Evolutionary conservation across 2,888 invertebrate species (phyloP), one percentile per base, ranked within the genome.

Genomic region (Drosophila antonietae): DNA sequence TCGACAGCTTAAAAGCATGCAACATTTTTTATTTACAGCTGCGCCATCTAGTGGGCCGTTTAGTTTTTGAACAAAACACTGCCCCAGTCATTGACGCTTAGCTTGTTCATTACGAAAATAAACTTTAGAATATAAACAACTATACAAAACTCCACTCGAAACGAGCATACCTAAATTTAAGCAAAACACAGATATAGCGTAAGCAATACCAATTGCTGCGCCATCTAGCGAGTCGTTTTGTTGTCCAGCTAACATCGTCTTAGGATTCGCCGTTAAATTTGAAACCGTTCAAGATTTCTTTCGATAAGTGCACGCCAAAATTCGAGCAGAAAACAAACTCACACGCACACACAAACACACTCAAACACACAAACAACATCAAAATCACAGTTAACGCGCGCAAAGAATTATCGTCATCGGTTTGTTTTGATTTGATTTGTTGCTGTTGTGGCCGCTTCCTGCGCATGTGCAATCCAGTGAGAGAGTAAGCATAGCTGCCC

Each of bases 381-480:
- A 28, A 56, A 70, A 44, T 35, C 10, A 7, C 12, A 28, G 18
- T 52, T 12, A 49, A 20, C 35, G 62, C 75, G 56, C 39, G 10
- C 51, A 72, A 61, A 57, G 64, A 60, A 60, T 61, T 66, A 71
- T 82, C 51, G 67, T 69, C 65, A 78, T 88, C 80, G 61, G 60
- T 52, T 65, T 62, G 53, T 51, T 55, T 55, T 33, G 18, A 44
- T 35, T 35, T 31, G 31, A 35, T 33, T 18, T 44, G 14, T 35
- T 35, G 57, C 31, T 33, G 31, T n/a, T 47, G 7, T 8, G 6
- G 43, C 46, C 61, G 55, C 55, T 76, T 83, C 87, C 84, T 89
- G 87, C 84, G 84, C 84, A 84, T 84, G 84, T 87, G 74, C 84
- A 43, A 66, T 74, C 52, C 35, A 55, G 69, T 57, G 65, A 60